Conservation (phyloP, 1,140 invertebrate species). For the Saccostrea glomerata region DNA sequence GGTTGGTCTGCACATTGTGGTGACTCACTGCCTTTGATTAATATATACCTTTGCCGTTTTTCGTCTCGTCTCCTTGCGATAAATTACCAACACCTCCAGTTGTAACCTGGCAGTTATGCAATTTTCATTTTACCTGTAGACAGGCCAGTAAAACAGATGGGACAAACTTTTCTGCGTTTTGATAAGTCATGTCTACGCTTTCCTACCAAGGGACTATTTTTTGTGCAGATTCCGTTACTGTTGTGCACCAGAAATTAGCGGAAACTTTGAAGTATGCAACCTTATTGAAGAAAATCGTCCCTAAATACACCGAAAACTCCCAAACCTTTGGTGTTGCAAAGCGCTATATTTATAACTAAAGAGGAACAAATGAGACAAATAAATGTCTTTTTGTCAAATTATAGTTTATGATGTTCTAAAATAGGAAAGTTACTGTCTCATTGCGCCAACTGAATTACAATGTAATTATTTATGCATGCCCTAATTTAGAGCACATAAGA, state of each 20-base stretch:
- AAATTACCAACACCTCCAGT: conserved; percentile 6
- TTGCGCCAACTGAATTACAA: neutral
- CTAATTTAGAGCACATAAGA: neutral
- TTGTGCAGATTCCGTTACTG: neutral
- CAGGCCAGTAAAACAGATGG: conserved; percentile 10
- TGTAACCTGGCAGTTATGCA: conserved; percentile 32
- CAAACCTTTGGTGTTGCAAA: neutral
- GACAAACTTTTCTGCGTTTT: neutral
- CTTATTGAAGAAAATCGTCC: too few relatives aligned
- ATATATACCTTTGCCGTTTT: conserved; percentile 22
- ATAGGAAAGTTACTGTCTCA: neutral
- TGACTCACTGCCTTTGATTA: conserved; percentile 24
- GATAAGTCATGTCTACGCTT: neutral
- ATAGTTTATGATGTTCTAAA: conserved; percentile 1
- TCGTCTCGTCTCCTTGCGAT: conserved; percentile 4
- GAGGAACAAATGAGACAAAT: neutral
- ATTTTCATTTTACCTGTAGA: conserved; percentile 22
- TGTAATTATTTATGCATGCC: neutral
- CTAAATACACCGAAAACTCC: too few relatives aligned
- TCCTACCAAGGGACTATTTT: neutral
- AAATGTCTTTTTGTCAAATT: neutral
- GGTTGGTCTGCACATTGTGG: neutral
- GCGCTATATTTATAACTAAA: neutral
- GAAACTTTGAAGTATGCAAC: neutral
- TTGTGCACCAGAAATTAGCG: neutral